Evolutionary conservation across 2,888 invertebrate genomes (phyloP).

Genomic region (Hypomecis punctinalis): DNA sequence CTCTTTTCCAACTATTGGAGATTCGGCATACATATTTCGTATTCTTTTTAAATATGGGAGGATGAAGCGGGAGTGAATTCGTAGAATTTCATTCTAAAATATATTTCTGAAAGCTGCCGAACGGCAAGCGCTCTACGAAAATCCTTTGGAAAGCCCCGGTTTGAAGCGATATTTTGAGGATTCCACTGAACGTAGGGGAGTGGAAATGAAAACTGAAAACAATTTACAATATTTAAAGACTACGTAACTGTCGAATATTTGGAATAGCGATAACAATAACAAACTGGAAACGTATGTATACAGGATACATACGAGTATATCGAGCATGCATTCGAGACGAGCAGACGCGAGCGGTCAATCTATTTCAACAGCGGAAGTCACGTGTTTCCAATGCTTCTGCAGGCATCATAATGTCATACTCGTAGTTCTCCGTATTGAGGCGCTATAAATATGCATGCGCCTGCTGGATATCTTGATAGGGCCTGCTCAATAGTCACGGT

Average conservation of each 20-base stretch:
- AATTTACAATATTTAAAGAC: conserved; percentile 14
- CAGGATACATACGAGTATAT: conserved; percentile 30
- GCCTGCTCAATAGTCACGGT: conserved; percentile 5
- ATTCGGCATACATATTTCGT: conserved; percentile 33
- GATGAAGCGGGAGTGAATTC: conserved; percentile 32
- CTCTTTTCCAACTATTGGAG: conserved; percentile 26
- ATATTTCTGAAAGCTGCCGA: conserved; percentile 40
- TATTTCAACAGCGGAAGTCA: conserved; percentile 79
- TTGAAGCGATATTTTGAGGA: conserved; percentile 44
- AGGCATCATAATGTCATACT: conserved; percentile 73
- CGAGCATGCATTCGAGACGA: conserved; percentile 29
- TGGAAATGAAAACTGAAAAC: conserved; percentile 36
- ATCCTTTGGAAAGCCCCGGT: conserved; percentile 46
- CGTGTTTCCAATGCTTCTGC: conserved; percentile 62
- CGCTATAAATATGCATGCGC: conserved; percentile 70
- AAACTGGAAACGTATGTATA: conserved; percentile 22
- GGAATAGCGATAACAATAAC: conserved; percentile 12
- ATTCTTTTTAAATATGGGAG: conserved; percentile 29
- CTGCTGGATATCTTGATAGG: conserved; percentile 33
- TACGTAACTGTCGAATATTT: conserved; percentile 3
- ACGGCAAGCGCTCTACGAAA: conserved; percentile 42
- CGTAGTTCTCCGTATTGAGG: conserved; percentile 70
- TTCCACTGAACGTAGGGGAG: conserved; percentile 46
- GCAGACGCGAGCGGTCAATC: conserved; percentile 56
- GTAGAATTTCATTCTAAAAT: conserved; percentile 38